Conservation (phyloP, 1,140 invertebrate species). For the Drosophila persimilis region DNA sequence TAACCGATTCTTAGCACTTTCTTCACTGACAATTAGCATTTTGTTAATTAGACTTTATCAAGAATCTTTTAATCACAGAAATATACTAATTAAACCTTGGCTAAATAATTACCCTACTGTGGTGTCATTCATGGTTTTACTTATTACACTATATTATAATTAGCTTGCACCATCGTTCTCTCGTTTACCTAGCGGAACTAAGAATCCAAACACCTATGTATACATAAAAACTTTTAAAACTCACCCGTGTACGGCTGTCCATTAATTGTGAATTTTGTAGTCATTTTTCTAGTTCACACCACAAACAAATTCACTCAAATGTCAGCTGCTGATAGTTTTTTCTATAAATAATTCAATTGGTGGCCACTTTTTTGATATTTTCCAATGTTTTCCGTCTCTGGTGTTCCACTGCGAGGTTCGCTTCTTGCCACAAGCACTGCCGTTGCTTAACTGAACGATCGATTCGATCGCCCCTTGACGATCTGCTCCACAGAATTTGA, state of each 20-base stretch:
- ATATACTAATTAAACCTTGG: too few species aligned
- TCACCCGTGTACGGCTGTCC: slow-evolving; percentile 80
- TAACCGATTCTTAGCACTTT: too few species aligned
- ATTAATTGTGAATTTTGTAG: slow-evolving; percentile 83
- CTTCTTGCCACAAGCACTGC: neutral
- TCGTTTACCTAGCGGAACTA: neutral
- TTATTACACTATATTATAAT: too few species aligned
- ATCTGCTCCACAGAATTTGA: slow-evolving; percentile 6
- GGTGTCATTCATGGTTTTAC: too few species aligned
- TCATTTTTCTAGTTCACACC: slow-evolving; percentile 33
- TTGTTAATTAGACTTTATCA: too few species aligned
- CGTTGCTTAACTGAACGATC: slow-evolving; percentile 48
- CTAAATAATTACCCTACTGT: too few species aligned
- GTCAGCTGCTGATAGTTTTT: slow-evolving; percentile 28
- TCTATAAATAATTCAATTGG: slow-evolving; percentile 47
- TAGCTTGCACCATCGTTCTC: too few species aligned
- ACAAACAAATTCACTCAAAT: slow-evolving; percentile 26
- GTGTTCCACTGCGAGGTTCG: slow-evolving; percentile 7
- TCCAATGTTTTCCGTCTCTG: slow-evolving; percentile 12
- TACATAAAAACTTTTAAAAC: slow-evolving; percentile 3
- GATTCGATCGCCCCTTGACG: slow-evolving; percentile 4
- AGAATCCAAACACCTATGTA: neutral
- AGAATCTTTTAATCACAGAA: too few species aligned
- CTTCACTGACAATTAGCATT: too few species aligned
- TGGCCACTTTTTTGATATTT: slow-evolving; percentile 16